Base-by-base conservation (phyloP, 2,888 invertebrate species). In the Tuberolachnus salignus region DNA sequence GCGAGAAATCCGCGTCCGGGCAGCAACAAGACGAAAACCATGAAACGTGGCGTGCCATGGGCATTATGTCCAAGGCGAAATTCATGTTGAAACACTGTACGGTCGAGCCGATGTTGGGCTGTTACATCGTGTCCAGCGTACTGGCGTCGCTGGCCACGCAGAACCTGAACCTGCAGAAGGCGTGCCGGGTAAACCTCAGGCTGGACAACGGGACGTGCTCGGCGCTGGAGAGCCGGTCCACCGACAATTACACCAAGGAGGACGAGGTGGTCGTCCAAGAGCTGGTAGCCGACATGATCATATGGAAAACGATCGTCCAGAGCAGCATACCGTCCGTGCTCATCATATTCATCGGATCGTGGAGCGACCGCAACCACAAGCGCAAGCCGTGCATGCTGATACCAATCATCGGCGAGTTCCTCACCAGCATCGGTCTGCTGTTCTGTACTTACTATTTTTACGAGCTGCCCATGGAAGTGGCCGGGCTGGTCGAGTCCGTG, bases 221-320 rank as follows among this genome's bases (percentile, higher is more conserved):
- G 83, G 93, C 94, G 0, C 86, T 94, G 53, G 91, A 92, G 1
- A 88, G 89, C 74, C 88, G 94, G 83, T 89, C 92, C 82, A 94
- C 93, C 23, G 89, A 89, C 9, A 88, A 88, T 82, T 91, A 90
- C 83, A 87, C 89, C 3, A 83, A 85, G 66, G 88, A 92, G 85
- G 73, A 78, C 8, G 92, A 92, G 83, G 82, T 89, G 84, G 88
- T 89, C 4, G 91, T 92, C 0, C 92, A 92, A 85, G 90, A 90
- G 81, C 86, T 92, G 83, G 92, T 92, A 1, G 94, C 94, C 0
- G 90, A 91, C 6, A 93, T 94, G 88, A 91, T 92, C 78, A 92
- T 93, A 23, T 94, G 94, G 94, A 94, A 94, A 85, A 93, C 94
- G 14, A 91, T 93, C 72, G 86, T 94, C 55, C 94, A 94, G 85